Conservation (phyloP, 2,888 invertebrate species). For the Meloe dianella region DNA sequence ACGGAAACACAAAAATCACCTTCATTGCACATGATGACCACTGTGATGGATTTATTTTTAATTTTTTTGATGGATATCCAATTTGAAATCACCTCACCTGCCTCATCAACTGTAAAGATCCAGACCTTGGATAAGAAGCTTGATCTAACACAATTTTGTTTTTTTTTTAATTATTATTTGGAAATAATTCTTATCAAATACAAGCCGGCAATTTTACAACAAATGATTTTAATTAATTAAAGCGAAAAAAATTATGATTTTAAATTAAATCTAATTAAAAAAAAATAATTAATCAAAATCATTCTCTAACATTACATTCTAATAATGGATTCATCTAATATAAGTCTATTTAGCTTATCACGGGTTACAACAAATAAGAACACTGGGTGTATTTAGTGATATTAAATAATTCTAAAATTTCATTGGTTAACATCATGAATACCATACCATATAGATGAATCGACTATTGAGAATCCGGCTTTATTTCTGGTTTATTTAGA, state of each 20-base stretch:
- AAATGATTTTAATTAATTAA: neutral
- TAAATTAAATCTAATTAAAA: too few species aligned
- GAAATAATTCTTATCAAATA: neutral
- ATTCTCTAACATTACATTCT: too few species aligned
- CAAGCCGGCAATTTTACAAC: neutral
- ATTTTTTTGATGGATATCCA: conserved; percentile 9
- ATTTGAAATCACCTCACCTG: conserved; percentile 46
- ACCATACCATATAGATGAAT: too few species aligned
- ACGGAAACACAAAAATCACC: conserved; percentile 32
- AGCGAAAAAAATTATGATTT: neutral
- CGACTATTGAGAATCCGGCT: too few species aligned
- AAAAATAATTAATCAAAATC: neutral
- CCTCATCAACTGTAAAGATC: conserved; percentile 49
- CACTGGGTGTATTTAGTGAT: too few species aligned
- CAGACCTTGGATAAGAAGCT: conserved; percentile 42
- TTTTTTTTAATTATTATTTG: neutral
- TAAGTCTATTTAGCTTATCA: too few species aligned
- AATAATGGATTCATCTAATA: neutral
- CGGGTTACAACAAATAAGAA: too few species aligned
- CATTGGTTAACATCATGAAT: too few species aligned
- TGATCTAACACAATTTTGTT: conserved; percentile 2
- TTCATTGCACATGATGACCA: conserved; percentile 30
- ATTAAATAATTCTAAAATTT: too few species aligned
- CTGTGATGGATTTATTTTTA: conserved; percentile 6
- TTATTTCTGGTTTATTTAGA: neutral